Conservation (phyloP, 2,113 vertebrate genomes). For the Hemiscyllium ocellatum region DNA sequence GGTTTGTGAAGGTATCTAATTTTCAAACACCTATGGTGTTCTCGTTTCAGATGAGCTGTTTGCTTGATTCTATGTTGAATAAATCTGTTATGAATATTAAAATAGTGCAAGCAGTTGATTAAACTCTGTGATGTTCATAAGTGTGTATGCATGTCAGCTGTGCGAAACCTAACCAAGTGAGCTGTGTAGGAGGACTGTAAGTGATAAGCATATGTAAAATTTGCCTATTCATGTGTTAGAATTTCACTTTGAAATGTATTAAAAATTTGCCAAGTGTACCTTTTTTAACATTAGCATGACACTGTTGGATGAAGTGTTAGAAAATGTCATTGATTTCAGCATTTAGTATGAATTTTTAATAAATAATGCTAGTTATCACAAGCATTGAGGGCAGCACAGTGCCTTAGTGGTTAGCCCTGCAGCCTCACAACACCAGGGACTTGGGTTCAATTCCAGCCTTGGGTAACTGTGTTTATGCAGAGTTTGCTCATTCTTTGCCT, state of each 20-base stretch:
- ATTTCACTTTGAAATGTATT: neutral
- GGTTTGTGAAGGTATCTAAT: neutral
- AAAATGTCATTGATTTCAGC: neutral
- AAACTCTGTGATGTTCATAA: neutral
- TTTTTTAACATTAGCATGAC: neutral
- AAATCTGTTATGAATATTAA: neutral
- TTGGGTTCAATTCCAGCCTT: too few species aligned
- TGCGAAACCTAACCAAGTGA: neutral
- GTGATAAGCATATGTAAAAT: neutral
- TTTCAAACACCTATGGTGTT: neutral
- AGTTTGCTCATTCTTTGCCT: too few species aligned
- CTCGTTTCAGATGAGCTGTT: neutral
- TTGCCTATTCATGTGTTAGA: neutral
- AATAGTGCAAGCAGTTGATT: neutral
- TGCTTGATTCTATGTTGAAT: neutral
- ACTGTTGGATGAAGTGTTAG: neutral
- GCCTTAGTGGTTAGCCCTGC: too few species aligned
- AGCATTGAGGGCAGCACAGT: too few species aligned
- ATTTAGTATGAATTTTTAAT: neutral
- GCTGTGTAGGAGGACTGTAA: neutral
- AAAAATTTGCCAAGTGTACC: neutral
- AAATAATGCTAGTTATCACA: neutral
- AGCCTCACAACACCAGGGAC: too few species aligned
- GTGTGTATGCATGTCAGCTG: neutral
- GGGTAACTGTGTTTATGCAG: too few species aligned